Conservation (phyloP, 2,113 vertebrate genomes). For the Toxostoma redivivum region DNA sequence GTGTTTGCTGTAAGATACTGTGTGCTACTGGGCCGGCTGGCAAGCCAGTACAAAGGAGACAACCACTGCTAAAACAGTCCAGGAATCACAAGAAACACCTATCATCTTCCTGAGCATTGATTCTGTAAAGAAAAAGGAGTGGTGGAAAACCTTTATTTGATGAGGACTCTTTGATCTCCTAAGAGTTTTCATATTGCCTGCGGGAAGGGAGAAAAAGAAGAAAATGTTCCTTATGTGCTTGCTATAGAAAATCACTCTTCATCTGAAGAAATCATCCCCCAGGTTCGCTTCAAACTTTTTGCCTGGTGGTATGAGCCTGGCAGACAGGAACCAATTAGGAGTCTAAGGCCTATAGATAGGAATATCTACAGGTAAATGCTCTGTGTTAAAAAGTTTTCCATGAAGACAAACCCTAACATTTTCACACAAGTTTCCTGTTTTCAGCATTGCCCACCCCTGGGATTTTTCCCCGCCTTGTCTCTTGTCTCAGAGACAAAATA, state of each 20-base stretch:
- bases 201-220: background rate
- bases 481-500: background rate
- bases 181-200: background rate
- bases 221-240: background rate
- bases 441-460: fast-evolving
- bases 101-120: background rate
- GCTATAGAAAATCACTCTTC: background rate
- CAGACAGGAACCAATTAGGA: background rate
- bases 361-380: background rate
- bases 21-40: background rate
- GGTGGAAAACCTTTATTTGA: background rate
- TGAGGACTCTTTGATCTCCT: background rate
- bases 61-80: background rate
- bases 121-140: background rate
- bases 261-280: background rate
- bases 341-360: background rate
- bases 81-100: background rate
- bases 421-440: background rate
- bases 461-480: fast-evolving
- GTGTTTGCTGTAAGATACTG: background rate
- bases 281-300: background rate
- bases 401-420: background rate
- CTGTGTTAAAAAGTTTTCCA: background rate
- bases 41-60: background rate
- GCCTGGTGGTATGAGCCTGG: background rate